A percentile compares a stretch with the other conserved stretches of the same genome.
phyloP scores from a whole-genome alignment of 2,113 vertebrate species.

The Morphnarchus princeps region DNA sequence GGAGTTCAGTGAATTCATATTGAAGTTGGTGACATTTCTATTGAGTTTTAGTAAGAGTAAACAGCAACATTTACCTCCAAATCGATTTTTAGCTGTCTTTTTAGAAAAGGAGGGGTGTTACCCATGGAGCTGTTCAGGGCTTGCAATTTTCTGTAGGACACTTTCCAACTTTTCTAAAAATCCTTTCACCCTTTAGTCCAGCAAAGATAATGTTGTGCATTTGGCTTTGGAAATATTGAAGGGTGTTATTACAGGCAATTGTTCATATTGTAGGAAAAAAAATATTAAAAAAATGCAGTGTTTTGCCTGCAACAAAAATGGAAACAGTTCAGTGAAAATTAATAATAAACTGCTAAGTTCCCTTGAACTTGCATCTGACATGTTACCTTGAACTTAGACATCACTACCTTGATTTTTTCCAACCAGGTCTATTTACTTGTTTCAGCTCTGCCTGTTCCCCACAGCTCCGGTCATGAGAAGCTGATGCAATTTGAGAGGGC shows the following conservation, averaged over 20 bases:
- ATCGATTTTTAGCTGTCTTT: neutral
- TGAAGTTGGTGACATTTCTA: neutral
- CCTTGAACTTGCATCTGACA: neutral
- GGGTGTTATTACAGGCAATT: neutral
- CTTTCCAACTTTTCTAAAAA: neutral
- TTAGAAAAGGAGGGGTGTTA: neutral
- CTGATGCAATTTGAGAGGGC: neutral
- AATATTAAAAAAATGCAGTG: neutral
- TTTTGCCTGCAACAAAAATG: neutral
- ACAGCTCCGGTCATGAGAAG: neutral
- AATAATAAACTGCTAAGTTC: neutral
- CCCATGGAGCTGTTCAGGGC: neutral
- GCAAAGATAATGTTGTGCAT: neutral
- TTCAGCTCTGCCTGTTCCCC: neutral
- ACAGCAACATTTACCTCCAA: neutral
- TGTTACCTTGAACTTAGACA: neutral
- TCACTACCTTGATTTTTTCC: neutral
- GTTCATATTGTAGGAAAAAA: neutral
- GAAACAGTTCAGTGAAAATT: neutral
- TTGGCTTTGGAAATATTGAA: neutral
- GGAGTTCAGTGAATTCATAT: neutral
- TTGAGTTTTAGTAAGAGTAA: neutral
- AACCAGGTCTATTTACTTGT: neutral
- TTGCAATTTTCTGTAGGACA: neutral
- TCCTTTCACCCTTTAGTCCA: neutral